A percentile compares a stretch with the other conserved stretches of the same genome.
Conservation (phyloP, 1,140 invertebrate species). For the Proales similis region DNA sequence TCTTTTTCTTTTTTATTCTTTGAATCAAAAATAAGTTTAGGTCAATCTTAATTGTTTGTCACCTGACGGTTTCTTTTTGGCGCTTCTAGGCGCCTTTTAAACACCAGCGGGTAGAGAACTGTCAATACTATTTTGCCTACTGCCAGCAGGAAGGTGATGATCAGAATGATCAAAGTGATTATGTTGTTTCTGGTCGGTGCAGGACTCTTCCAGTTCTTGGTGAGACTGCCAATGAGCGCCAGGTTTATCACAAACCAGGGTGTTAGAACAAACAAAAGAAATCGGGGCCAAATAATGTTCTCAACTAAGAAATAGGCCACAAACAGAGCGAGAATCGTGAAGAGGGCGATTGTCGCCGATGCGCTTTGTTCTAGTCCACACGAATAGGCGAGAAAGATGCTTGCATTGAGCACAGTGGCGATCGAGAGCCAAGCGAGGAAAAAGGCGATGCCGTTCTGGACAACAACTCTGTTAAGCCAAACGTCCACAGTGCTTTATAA, state of each 20-base stretch:
- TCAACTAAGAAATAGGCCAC: constrained; percentile 42
- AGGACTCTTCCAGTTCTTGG: constrained; percentile 10
- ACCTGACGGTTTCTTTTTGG: too few species aligned
- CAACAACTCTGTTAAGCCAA: constrained; percentile 43
- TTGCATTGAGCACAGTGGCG: constrained; percentile 45
- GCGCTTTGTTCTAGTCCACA: constrained; percentile 32
- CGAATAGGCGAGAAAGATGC: constrained; percentile 42
- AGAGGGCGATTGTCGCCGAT: constrained; percentile 41
- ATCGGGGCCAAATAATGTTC: constrained; percentile 42
- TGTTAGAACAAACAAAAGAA: constrained; percentile 43
- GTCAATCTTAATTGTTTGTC: too few species aligned
- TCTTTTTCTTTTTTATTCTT: too few species aligned
- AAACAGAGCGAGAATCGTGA: constrained; percentile 39
- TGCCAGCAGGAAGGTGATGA: constrained; percentile 11
- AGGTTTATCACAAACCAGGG: constrained; percentile 45
- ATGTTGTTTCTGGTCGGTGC: constrained; percentile 30
- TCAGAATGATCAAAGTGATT: constrained; percentile 21
- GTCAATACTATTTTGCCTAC: constrained; percentile 15
- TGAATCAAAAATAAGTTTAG: too few species aligned
- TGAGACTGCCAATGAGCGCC: constrained; percentile 42
- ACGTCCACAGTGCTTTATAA: constrained; percentile 40
- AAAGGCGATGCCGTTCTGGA: constrained; percentile 47
- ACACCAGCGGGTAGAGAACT: constrained; percentile 18
- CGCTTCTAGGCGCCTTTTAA: not conserved
- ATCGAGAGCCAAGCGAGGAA: constrained; percentile 47